Evolutionary conservation across 2,113 vertebrate species (phyloP), one percentile per base, ranked within the genome.

Genomic region (Gorilla gorilla): DNA sequence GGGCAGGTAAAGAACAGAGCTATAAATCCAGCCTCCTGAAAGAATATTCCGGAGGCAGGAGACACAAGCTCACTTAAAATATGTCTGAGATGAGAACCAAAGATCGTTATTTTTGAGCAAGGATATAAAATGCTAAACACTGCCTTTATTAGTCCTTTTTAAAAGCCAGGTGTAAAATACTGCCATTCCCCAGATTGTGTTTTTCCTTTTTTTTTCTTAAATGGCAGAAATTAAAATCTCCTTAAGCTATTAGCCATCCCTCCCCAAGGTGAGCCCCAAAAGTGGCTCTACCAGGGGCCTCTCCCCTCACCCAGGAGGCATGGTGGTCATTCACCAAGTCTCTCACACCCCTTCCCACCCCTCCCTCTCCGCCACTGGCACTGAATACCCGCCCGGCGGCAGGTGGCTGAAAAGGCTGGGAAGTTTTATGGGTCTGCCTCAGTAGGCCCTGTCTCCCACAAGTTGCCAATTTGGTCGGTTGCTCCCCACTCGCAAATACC

Each of bases 71-170:
- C 85, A 81, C 97, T 98, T 98, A 97, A 98, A 97, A 97, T 95
- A 97, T 94, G 97, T 70, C 97, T 92, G 97, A 86, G 96, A 83
- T 81, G 90, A 96, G 92, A 97, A 98, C 85, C 93, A 38, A 96
- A 97, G 96, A 98, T 98, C 96, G 89, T 97, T 98, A 97, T 97
- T 98, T 97, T 98, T 97, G 83, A 0, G 3, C 79, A 92, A 96
- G 97, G 98, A 85, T 85, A 64, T 98, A 98, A 98, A 97, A 55
- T 92, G 97, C 97, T 98, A 97, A 97, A 98, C 96, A 92, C 70
- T 89, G 55, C 61, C 90, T 98, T 97, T 96, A 57, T 88, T 94
- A 93, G 96, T 32, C 66, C 97, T 98, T 94, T 94, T 86, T 95
- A 96, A 95, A 98, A 97, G 70, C 96, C 95, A 96, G 93, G 86